Percentiles rank a stretch among this genome's conserved stretches.
These are phyloP conservation scores for Chaetops frenatus DNA, from an alignment of 2,113 vertebrate species.

Conservation along the genomic window DNA sequence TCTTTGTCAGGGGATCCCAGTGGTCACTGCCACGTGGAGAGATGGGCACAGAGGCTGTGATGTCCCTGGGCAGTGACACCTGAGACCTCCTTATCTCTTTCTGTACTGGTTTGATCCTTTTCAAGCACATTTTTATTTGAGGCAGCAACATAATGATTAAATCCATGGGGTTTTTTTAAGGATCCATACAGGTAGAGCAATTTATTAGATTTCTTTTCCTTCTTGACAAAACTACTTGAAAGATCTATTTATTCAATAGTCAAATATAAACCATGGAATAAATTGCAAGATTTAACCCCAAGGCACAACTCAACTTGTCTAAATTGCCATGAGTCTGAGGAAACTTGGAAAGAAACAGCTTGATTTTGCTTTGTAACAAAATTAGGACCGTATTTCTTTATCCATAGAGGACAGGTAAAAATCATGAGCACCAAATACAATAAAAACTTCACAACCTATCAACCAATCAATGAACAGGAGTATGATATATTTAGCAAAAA, in stretches of 20 bases:
- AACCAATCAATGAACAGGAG: background rate
- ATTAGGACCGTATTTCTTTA: background rate
- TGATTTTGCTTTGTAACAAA: background rate
- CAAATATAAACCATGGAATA: background rate
- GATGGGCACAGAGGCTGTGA: background rate
- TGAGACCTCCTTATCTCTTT: background rate
- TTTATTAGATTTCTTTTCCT: background rate
- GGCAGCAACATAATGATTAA: background rate
- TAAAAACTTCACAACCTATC: background rate
- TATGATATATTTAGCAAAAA: background rate
- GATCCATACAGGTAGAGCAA: background rate
- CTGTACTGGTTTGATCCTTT: background rate
- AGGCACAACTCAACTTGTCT: background rate
- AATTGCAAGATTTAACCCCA: background rate
- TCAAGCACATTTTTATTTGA: background rate
- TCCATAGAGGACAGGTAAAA: background rate
- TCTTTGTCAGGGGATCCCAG: background rate
- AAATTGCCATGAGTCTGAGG: background rate
- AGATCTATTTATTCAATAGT: background rate
- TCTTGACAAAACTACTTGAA: background rate
- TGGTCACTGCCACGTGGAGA: rapidly evolving
- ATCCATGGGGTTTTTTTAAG: background rate
- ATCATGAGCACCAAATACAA: background rate
- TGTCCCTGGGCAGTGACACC: no score
- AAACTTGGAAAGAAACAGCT: background rate